Base-by-base conservation (phyloP, 1,140 invertebrate species). In the Trachymyrmex septentrionalis region DNA sequence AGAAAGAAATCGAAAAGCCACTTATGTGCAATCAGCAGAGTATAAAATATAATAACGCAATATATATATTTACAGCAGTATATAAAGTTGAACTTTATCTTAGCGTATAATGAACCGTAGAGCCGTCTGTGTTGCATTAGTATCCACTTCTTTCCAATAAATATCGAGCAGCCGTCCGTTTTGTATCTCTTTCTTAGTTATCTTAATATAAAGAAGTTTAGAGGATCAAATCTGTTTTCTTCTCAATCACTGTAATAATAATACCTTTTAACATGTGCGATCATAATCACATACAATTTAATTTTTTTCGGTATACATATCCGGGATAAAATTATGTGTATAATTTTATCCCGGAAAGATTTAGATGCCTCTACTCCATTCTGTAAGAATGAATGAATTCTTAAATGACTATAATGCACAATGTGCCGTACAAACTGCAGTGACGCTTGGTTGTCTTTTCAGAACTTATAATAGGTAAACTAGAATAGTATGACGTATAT, bases 31-130 rank as follows among this genome's bases (percentile, higher is more conserved):
- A 90, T 86, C 59, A 90, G 86, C 86, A 88, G 81, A 88, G 81
- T 90, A 90, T 90, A 90, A 90, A 90, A 90, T 90, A 86, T 90
- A 90, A 88, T 87, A 86, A 90, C 66, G 63, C 59, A 90, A 30
- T 90, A 69, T 34, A 55, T 61, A 24, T 81, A 88, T 91, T 69
- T 88, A 91, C 89, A 90, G 64, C 78, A 44, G 85, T 78, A 64
- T 64, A 66, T 84, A 88, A 84, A 76, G 59, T 88, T 86, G 85
- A 88, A 87, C 53, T n/a, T 84, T 81, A 86, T 80, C 53, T 87
- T 81, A 90, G 64, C 75, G 50, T 69, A 81, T 53, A 76, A 78
- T 71, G 30, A 89, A 89, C 44, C 63, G 75, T 90, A 90, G 89
- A 77, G 87, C 88, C 88, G 57, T 87, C 55, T 87, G 75, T 90